Conservation (phyloP, 2,113 vertebrate genomes). For the Tupaia tana region DNA sequence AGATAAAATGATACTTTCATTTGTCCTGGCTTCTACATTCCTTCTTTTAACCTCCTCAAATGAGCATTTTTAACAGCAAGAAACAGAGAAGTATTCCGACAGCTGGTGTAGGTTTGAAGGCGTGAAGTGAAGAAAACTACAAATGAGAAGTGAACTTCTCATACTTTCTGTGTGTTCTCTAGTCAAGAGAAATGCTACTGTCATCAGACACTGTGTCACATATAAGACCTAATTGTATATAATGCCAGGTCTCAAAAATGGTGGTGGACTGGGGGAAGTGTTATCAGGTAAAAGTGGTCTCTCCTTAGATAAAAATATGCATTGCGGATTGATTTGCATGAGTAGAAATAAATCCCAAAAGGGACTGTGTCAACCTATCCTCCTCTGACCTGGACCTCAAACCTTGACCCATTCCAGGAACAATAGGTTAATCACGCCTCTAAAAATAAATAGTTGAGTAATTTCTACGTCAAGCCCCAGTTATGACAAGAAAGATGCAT, state of each 20-base stretch:
- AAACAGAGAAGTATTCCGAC: background rate
- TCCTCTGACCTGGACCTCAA: background rate
- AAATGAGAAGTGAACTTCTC: background rate
- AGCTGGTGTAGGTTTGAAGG: background rate
- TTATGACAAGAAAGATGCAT: background rate
- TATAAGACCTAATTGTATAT: background rate
- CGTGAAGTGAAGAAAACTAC: background rate
- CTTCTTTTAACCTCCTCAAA: background rate
- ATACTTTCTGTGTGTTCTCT: constrained; percentile 17
- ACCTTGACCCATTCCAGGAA: background rate
- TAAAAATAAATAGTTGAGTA: background rate
- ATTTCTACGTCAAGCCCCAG: background rate
- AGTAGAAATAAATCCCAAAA: background rate
- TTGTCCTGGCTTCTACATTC: background rate
- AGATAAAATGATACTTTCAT: background rate
- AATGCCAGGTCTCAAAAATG: background rate
- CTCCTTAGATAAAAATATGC: background rate
- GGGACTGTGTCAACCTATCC: rapidly evolving
- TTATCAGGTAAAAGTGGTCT: background rate
- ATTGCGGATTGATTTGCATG: background rate
- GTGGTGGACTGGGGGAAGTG: rapidly evolving
- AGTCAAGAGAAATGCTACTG: background rate
- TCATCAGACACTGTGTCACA: background rate
- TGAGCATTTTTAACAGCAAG: background rate
- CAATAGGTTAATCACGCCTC: background rate